These are phyloP conservation scores for Plebejus anna DNA, from an alignment of 2,888 invertebrate genomes.

Conservation along the genomic window DNA sequence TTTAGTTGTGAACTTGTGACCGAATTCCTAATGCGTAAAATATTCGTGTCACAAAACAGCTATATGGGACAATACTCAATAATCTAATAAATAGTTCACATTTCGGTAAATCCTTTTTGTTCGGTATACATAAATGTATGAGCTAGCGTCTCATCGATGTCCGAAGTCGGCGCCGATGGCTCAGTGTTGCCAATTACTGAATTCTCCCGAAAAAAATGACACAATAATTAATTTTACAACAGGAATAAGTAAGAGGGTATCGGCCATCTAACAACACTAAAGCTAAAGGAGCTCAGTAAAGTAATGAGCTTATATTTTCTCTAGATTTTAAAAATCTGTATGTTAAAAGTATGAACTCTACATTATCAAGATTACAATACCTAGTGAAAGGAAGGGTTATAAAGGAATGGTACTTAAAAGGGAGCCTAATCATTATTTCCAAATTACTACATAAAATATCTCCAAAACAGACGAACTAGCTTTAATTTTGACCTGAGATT, in stretches of 20 bases:
- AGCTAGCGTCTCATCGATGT: conserved; percentile 1
- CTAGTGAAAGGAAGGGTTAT: background rate
- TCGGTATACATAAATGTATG: conserved; percentile 19
- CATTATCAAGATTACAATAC: background rate
- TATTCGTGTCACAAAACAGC: background rate
- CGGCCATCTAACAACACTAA: background rate
- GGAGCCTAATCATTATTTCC: background rate
- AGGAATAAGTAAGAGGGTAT: background rate
- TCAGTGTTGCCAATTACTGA: background rate
- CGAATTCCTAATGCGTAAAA: background rate
- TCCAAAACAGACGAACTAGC: no score
- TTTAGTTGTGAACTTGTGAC: background rate
- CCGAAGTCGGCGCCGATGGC: conserved; percentile 7
- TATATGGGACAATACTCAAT: background rate
- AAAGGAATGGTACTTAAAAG: background rate
- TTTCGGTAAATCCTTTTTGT: conserved; percentile 18
- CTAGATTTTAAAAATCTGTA: no score
- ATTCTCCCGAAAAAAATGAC: background rate
- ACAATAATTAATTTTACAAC: background rate
- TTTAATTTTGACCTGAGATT: background rate
- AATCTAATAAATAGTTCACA: conserved; percentile 20
- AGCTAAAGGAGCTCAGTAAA: background rate
- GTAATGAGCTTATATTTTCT: background rate
- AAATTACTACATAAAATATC: background rate
- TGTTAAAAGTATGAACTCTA: no score